phyloP scores from a whole-genome alignment of 2,888 invertebrate genomes.

The Campoplex capitator region DNA sequence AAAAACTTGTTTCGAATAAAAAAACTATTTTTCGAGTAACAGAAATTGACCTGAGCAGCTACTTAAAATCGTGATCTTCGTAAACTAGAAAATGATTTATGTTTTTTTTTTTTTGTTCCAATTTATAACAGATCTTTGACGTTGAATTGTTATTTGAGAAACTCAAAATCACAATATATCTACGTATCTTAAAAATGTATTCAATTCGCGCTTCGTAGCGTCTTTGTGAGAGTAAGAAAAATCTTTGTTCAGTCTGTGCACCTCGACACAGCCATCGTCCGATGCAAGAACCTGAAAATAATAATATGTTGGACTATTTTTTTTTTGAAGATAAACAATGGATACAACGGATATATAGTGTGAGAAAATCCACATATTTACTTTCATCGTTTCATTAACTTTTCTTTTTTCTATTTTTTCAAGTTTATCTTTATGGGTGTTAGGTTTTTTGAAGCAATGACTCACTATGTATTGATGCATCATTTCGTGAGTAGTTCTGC shows the following conservation, averaged over 20 bases:
- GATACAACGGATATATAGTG: background rate
- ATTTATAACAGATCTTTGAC: background rate
- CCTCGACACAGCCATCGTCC: slow-evolving; percentile 83
- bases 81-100: background rate
- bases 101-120: background rate
- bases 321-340: background rate
- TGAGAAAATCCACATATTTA: background rate
- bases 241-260: slow-evolving; percentile 85
- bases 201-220: slow-evolving; percentile 83
- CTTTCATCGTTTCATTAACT: too few species aligned
- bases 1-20: slow-evolving; percentile 36
- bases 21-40: slow-evolving; percentile 41
- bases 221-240: slow-evolving; percentile 82
- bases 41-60: slow-evolving; percentile 34
- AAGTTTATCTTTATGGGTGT: background rate
- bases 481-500: slow-evolving; percentile 78
- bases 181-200: slow-evolving; percentile 85
- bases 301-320: too few species aligned
- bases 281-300: slow-evolving; percentile 85
- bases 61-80: slow-evolving; percentile 69
- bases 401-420: background rate
- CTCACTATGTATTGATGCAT: slow-evolving; percentile 85
- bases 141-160: background rate
- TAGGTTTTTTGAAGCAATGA: slow-evolving; percentile 30
- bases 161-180: slow-evolving; percentile 77